These are phyloP conservation scores for Chaetura pelagica DNA, from an alignment of 2,113 vertebrate species.

Conservation along the genomic window DNA sequence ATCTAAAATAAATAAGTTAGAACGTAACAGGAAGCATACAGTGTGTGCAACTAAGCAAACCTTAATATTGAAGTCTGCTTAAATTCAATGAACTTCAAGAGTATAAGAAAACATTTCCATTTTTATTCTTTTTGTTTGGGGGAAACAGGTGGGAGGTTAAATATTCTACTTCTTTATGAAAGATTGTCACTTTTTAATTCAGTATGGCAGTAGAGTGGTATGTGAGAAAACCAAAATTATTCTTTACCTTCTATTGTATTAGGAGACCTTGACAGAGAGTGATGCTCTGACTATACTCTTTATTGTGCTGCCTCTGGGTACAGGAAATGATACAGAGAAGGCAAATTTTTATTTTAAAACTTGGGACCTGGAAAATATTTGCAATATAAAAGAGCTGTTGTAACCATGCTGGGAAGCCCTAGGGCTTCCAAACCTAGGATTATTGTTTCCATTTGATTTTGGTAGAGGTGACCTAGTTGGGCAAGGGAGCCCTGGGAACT, in stretches of 20 bases:
- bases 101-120: background rate
- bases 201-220: background rate
- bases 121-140: constrained; percentile 26
- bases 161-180: constrained; percentile 1
- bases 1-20: constrained; percentile 10
- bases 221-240: background rate
- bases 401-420: background rate
- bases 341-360: background rate
- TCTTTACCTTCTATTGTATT: background rate
- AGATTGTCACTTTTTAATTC: background rate
- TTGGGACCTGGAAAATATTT: background rate
- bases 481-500: background rate
- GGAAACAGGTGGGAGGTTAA: constrained; percentile 15
- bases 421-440: background rate
- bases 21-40: background rate
- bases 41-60: background rate
- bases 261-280: background rate
- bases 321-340: background rate
- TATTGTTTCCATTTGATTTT: constrained; percentile 38
- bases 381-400: constrained; percentile 4
- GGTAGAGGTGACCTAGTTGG: constrained; percentile 35
- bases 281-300: background rate
- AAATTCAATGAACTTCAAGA: constrained; percentile 27
- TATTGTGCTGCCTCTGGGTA: background rate
- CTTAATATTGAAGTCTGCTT: background rate